Base-by-base conservation (phyloP, 2,113 vertebrate genomes). In the Chaetodon trifascialis region DNA sequence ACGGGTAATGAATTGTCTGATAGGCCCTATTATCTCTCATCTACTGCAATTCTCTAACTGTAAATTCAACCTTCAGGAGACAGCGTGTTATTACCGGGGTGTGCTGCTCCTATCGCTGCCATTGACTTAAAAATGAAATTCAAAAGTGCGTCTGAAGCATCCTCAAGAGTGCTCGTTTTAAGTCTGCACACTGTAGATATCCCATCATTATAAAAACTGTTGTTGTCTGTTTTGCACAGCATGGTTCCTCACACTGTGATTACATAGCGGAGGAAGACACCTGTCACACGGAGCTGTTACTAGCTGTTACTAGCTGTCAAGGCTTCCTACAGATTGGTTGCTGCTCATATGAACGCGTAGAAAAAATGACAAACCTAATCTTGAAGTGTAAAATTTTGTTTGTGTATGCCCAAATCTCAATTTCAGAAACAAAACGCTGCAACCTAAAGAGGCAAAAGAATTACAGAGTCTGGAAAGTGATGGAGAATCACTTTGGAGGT, bases 211-310 rank as follows among this genome's bases (percentile, higher is more conserved):
- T 77, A 87, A 76, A 88, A 86, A 78, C 79, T 81, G 91, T 88
- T 91, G 88, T 90, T 90, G 84, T 91, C 85, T 91, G 85, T 88
- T 87, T 87, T 70, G 83, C 87, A 84, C 88, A 92, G 92, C 89
- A 88, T 72, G 83, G 75, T 82, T 88, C 69, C 85, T 88, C 86
- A 71, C 86, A 79, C 80, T 83, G 87, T 92, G 90, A 91, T 92
- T 92, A 87, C 84, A 90, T 85, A 87, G 30, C 49, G 9, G 55
- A 86, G 82, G 86, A 80, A 90, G 88, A 84, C 87, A 89, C 86
- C 80, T 92, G 91, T 92, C 91, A 91, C 84, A 81, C 40, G 73
- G 77, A 90, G 84, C 80, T 85, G 88, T 87, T 88, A 83, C 78
- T 71, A 51, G 79, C 80, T 86, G 89, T 82, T 90, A 82, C 78